Evolutionary conservation across 2,113 vertebrate species (phyloP).

Genomic region (Notechis scutatus): DNA sequence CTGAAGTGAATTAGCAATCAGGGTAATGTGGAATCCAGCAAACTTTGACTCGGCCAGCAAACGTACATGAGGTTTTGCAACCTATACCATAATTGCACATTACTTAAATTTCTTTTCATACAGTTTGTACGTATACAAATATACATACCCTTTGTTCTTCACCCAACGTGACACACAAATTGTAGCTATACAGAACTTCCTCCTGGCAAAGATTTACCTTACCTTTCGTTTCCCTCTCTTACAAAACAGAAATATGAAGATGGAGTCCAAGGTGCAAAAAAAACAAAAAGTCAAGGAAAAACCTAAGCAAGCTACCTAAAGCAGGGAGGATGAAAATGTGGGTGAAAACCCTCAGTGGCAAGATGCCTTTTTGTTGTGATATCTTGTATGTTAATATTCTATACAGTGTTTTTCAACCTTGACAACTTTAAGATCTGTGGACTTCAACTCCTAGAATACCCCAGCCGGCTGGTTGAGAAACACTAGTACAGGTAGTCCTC

Average conservation of each 20-base stretch:
- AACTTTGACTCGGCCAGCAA: not conserved
- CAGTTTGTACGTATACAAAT: not conserved
- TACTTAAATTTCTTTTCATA: not conserved
- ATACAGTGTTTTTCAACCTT: not conserved
- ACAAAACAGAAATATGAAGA: not conserved
- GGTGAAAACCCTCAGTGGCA: not conserved
- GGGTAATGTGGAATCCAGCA: not conserved
- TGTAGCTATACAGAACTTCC: not conserved
- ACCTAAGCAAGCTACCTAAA: not conserved
- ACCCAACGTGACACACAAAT: not conserved
- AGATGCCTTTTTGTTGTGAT: not conserved
- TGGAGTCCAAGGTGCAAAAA: not conserved
- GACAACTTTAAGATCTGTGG: not conserved
- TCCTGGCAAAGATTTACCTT: not conserved
- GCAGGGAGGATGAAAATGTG: not conserved
- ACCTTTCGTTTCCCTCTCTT: not conserved
- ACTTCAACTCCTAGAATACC: not conserved
- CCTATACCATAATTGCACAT: not conserved
- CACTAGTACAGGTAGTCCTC: too few relatives aligned
- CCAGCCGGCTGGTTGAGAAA: too few relatives aligned
- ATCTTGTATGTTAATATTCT: not conserved
- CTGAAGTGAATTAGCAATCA: not conserved
- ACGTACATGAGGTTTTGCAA: not conserved
- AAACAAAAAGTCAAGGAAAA: not conserved
- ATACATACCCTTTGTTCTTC: conserved; percentile 1